Percentiles rank a stretch among this genome's conserved stretches.
These are phyloP conservation scores for Chelidonichthys spinosus DNA, from an alignment of 2,797 vertebrate species.

Conservation along the genomic window DNA sequence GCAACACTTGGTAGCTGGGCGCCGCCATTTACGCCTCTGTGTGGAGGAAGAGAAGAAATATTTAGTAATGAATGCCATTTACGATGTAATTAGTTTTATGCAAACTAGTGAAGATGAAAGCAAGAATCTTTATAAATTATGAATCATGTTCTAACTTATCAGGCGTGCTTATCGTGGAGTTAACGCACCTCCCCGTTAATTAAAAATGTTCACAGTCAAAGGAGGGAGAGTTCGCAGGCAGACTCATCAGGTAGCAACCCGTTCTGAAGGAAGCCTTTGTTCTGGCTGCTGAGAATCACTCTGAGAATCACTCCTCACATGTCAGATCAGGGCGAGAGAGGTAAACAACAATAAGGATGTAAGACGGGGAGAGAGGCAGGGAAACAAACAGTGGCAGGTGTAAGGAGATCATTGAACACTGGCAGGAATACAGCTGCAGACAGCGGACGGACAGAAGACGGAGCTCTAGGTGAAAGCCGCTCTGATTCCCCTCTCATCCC, in stretches of 20 bases:
- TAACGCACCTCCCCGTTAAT: constrained; percentile 95
- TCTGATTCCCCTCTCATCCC: constrained; percentile 18
- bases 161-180: constrained; percentile 84
- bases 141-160: constrained; percentile 98
- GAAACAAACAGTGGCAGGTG: constrained; percentile 55
- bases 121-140: constrained; percentile 98
- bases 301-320: constrained; percentile 16
- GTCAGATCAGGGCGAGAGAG: constrained; percentile 49
- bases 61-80: constrained; percentile 99
- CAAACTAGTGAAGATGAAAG: constrained; percentile 99
- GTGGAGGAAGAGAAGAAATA: constrained; percentile 71
- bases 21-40: constrained; percentile 39
- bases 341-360: constrained; percentile 55
- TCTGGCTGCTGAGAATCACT: constrained; percentile 19
- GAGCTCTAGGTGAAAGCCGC: constrained; percentile 62
- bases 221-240: constrained; percentile 70
- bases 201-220: constrained; percentile 95
- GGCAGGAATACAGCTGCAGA: constrained; percentile 42
- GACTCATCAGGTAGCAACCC: constrained; percentile 76
- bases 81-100: constrained; percentile 99
- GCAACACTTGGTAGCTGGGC: constrained; percentile 55
- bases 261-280: constrained; percentile 64
- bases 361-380: constrained; percentile 12
- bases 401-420: constrained; percentile 33
- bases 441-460: constrained; percentile 53